Evolutionary conservation across 2,888 invertebrate species (phyloP).

Genomic region (Sphaerophoria rueppellii): DNA sequence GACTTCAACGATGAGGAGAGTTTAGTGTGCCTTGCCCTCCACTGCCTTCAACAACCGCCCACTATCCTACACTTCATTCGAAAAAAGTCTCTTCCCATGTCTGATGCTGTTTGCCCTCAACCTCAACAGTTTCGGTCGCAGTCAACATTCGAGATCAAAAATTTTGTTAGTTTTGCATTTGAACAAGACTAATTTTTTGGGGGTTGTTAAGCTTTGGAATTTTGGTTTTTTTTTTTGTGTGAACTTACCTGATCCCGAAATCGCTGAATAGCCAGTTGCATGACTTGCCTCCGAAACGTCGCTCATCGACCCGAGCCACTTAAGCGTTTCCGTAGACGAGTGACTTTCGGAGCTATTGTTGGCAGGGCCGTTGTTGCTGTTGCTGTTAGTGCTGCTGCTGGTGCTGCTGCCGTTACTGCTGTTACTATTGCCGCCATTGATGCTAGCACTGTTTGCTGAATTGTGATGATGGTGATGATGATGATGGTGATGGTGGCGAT

Average conservation of each 20-base stretch:
- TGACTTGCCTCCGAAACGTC: constrained; percentile 87
- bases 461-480: constrained; percentile 66
- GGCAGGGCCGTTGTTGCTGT: constrained; percentile 62
- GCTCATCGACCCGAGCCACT: constrained; percentile 90
- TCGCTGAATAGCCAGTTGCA: constrained; percentile 83
- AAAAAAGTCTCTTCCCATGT: background rate
- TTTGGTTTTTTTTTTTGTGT: constrained; percentile 33
- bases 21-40: constrained; percentile 14
- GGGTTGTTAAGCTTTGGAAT: constrained; percentile 31
- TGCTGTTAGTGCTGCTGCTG: constrained; percentile 67
- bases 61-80: background rate
- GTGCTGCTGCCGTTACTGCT: constrained; percentile 54
- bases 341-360: constrained; percentile 82
- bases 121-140: background rate
- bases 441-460: constrained; percentile 58
- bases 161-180: constrained; percentile 31
- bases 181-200: constrained; percentile 46
- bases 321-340: constrained; percentile 89
- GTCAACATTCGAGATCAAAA: constrained; percentile 33
- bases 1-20: constrained; percentile 16
- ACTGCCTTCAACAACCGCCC: background rate
- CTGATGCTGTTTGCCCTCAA: background rate
- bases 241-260: constrained; percentile 82
- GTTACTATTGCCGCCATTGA: constrained; percentile 63
- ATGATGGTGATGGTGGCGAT: constrained; percentile 66